phyloP scores from a whole-genome alignment of 2,888 invertebrate genomes.

The Pseudoips prasinana region DNA sequence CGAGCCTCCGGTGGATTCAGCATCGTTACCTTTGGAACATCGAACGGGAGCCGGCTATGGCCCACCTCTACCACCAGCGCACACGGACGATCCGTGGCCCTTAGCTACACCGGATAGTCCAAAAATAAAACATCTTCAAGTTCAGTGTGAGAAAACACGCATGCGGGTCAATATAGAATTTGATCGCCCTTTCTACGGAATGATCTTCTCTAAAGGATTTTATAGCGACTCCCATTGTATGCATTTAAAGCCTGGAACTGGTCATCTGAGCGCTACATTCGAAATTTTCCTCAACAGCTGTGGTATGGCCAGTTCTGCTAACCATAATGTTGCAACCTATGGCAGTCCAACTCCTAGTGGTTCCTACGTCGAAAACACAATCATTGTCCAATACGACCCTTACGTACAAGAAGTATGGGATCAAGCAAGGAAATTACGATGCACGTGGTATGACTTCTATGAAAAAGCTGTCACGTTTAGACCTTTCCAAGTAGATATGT shows the following conservation, averaged over 20 bases:
- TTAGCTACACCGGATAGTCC: slow-evolving; percentile 94
- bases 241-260: slow-evolving; percentile 94
- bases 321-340: slow-evolving; percentile 91
- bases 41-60: slow-evolving; percentile 90
- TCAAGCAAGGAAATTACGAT: slow-evolving; percentile 94
- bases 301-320: slow-evolving; percentile 96
- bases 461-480: slow-evolving; percentile 97
- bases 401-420: slow-evolving; percentile 98
- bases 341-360: slow-evolving; percentile 95
- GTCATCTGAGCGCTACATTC: slow-evolving; percentile 94
- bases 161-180: slow-evolving; percentile 98
- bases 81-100: slow-evolving; percentile 93
- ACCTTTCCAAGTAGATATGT: slow-evolving; percentile 97
- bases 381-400: slow-evolving; percentile 96
- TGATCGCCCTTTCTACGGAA: slow-evolving; percentile 96
- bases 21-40: slow-evolving; percentile 90
- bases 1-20: slow-evolving; percentile 91
- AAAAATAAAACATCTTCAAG: slow-evolving; percentile 95
- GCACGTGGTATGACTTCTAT: slow-evolving; percentile 98
- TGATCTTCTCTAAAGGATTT: slow-evolving; percentile 97
- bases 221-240: slow-evolving; percentile 96
- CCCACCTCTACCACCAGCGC: slow-evolving; percentile 83
- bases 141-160: slow-evolving; percentile 97
- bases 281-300: slow-evolving; percentile 96
- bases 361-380: slow-evolving; percentile 96